Evolutionary conservation across 2,113 vertebrate genomes (phyloP), one percentile per base, ranked within the genome.

Genomic region (Chrysemys picta): DNA sequence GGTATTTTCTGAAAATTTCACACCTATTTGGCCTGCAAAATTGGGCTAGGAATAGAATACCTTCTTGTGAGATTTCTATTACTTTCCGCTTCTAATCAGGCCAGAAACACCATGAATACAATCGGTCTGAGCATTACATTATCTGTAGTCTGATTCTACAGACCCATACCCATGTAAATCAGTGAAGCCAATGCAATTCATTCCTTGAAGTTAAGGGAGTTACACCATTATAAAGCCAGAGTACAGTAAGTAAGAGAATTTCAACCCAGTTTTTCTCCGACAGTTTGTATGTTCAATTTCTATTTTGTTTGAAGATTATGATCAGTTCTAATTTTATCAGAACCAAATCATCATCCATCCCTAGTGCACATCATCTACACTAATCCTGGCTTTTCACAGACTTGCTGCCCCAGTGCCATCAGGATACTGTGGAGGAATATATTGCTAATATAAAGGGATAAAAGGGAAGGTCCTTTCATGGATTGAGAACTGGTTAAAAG

Each of bases 181-280:
- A 84, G 5, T 0, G 1, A 80, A 86, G 16, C 0, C 21, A 42
- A 59, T 13, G 4, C 1, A 42, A 10, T 50, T 10, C 49, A 85
- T 50, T 49, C 52, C 10, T 45, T 95, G 76, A 83, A 83, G 72
- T 13, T 35, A 8, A 25, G 50, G 76, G 54, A 80, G 5, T 27
- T 93, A 85, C 62, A 13, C 3, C 56, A 2, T 25, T 27, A 8
- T 50, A 89, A 76, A 84, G 62, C n/a, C 50, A 76, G 7, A 10
- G 13, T 6, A 52, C 5, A 42, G 14, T 42, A 69, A 80, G 49
- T 10, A 85, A 57, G 14, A 83, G 8, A 57, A 31, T 12, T 13
- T 62, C 57, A 31, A 62, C 57, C 5, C 11, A 84, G 2, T 8
- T 88, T 88, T 94, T 45, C 45, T 45, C 45, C 45, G 45, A 45